Percentiles rank a stretch among this genome's conserved stretches.
Evolutionary conservation across 2,797 vertebrate species (phyloP).

Genomic region (Hipposideros larvatus): DNA sequence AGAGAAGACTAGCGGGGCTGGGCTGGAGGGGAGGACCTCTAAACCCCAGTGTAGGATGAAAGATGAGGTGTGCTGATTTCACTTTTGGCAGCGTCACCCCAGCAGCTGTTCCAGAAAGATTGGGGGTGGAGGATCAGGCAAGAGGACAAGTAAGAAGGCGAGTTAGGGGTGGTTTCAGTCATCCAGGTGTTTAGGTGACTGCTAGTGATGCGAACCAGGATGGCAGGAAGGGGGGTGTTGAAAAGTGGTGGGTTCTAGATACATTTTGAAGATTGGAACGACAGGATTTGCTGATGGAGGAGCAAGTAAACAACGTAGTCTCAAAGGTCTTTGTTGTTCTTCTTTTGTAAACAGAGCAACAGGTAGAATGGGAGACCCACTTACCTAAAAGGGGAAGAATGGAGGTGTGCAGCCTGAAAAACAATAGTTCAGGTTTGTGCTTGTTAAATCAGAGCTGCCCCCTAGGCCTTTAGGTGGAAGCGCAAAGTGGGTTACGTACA

Average conservation of each 20-base stretch:
- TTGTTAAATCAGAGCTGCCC: accelerated
- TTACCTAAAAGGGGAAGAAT: not conserved
- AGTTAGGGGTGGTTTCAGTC: accelerated
- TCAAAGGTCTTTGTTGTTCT: not conserved
- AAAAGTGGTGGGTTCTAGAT: not conserved
- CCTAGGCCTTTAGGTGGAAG: accelerated
- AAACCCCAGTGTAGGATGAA: not conserved
- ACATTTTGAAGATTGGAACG: not conserved
- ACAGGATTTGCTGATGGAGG: not conserved
- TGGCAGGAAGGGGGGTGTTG: accelerated
- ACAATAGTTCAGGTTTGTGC: accelerated
- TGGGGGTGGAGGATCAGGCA: accelerated
- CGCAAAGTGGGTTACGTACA: not conserved
- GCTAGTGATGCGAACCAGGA: accelerated
- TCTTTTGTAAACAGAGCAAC: not conserved
- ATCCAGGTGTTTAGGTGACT: no score
- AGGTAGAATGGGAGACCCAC: not conserved
- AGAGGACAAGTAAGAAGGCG: not conserved
- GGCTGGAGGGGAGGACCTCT: accelerated
- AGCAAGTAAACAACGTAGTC: not conserved
- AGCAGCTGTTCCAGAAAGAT: not conserved
- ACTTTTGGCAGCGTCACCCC: not conserved
- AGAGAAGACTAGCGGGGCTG: not conserved
- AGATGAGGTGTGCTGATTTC: not conserved
- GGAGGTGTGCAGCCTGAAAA: accelerated